phyloP scores from a whole-genome alignment of 2,113 vertebrate species.

The Pteruthius melanotis region DNA sequence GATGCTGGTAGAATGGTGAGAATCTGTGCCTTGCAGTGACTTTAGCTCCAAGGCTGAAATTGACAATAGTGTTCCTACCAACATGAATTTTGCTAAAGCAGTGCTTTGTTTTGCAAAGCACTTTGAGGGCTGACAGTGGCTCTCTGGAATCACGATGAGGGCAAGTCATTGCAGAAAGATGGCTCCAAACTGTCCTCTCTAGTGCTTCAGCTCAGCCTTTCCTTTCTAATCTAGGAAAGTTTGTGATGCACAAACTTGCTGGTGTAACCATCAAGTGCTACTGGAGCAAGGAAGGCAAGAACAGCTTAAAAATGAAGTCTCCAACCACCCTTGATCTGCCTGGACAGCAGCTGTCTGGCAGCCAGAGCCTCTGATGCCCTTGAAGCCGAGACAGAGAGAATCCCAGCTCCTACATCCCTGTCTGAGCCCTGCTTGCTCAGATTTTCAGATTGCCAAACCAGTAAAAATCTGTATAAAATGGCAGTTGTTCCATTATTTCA shows the following conservation, averaged over 20 bases:
- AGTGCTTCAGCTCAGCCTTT: background rate
- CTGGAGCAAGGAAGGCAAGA: background rate
- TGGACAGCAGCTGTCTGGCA: background rate
- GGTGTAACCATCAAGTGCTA: background rate
- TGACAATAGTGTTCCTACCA: background rate
- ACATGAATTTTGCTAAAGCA: background rate
- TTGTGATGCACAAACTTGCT: background rate
- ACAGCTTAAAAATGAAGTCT: background rate
- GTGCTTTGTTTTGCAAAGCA: background rate
- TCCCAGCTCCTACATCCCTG: background rate
- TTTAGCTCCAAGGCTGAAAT: background rate
- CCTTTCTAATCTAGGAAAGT: background rate
- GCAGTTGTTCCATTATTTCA: background rate
- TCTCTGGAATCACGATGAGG: background rate
- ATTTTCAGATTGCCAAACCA: background rate
- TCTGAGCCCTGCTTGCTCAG: background rate
- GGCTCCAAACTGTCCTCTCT: background rate
- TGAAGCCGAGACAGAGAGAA: background rate
- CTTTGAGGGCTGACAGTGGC: background rate
- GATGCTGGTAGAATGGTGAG: background rate
- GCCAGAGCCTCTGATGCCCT: background rate
- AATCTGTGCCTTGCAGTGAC: background rate
- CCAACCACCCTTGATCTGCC: background rate
- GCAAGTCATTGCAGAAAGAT: background rate
- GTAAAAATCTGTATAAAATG: background rate